Percentiles rank a stretch among this genome's conserved stretches.
These are phyloP conservation scores for Danio kyathit DNA, from an alignment of 2,797 vertebrate species.

Conservation along the genomic window DNA sequence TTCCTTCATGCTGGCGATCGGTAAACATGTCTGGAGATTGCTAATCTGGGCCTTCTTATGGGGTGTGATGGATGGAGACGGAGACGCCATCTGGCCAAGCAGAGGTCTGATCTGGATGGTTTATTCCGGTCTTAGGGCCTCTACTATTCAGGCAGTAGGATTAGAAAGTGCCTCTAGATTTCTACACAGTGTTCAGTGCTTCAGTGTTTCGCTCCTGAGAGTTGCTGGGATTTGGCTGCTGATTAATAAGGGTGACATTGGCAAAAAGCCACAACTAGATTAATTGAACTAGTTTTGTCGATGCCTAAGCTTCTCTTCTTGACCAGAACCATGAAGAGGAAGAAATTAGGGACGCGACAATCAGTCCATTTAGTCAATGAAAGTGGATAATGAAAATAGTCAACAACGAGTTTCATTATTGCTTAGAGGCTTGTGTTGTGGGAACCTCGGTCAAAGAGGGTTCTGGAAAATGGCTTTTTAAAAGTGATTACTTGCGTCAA, in stretches of 20 bases:
- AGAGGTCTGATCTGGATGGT: conserved; percentile 18
- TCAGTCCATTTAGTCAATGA: neutral
- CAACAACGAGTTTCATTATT: neutral
- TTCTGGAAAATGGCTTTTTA: neutral
- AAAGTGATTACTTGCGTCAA: neutral
- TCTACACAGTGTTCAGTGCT: neutral
- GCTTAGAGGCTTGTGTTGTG: neutral
- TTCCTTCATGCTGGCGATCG: conserved; percentile 31
- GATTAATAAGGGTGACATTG: neutral
- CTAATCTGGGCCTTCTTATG: conserved; percentile 34
- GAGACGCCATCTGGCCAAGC: conserved; percentile 41
- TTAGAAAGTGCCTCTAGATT: conserved; percentile 16
- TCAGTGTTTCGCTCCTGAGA: neutral
- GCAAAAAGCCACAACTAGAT: neutral
- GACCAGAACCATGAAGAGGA: neutral
- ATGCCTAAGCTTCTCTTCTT: neutral
- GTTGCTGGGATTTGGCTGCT: neutral
- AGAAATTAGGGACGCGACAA: neutral
- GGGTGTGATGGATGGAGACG: conserved; percentile 43
- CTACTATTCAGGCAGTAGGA: conserved; percentile 21
- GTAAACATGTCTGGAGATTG: conserved; percentile 52
- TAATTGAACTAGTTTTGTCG: neutral
- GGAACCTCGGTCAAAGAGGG: neutral
- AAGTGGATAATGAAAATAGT: neutral
- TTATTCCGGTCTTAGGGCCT: conserved; percentile 8